A percentile compares a stretch with the other conserved stretches of the same genome.
phyloP scores from a whole-genome alignment of 1,140 invertebrate species.

The Pteromalus puparum region DNA sequence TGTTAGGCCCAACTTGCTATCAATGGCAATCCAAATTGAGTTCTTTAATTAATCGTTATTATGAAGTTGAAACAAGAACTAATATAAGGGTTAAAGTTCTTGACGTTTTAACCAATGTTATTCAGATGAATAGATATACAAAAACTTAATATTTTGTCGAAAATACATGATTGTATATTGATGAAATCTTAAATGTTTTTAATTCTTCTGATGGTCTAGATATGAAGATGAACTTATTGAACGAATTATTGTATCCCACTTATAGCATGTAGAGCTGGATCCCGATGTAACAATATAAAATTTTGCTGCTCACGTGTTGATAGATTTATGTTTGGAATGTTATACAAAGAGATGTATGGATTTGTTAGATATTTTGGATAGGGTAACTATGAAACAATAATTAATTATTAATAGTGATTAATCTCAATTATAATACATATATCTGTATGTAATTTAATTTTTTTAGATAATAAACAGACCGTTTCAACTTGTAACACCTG shows the following conservation, averaged over 20 bases:
- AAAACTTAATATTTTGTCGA: background rate
- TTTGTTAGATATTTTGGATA: constrained; percentile 89
- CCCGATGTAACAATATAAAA: constrained; percentile 83
- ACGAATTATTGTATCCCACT: constrained; percentile 84
- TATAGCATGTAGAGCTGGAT: constrained; percentile 84
- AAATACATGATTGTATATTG: background rate
- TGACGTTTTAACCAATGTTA: constrained; percentile 79
- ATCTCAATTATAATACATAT: background rate
- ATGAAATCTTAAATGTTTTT: constrained; percentile 39
- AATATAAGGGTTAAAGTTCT: constrained; percentile 83
- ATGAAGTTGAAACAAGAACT: constrained; percentile 80
- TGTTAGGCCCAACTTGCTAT: constrained; percentile 79
- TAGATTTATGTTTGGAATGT: constrained; percentile 84
- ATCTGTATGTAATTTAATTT: background rate
- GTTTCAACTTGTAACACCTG: constrained; percentile 62
- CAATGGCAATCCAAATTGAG: constrained; percentile 82
- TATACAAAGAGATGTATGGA: constrained; percentile 85
- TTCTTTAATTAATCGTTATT: constrained; percentile 83
- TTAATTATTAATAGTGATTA: constrained; percentile 21
- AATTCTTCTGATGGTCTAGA: constrained; percentile 71
- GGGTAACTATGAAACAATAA: constrained; percentile 73
- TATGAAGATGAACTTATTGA: constrained; percentile 92
- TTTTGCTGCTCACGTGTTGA: constrained; percentile 84
- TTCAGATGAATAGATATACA: constrained; percentile 79
- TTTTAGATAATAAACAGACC: constrained; percentile 71